Evolutionary conservation across 2,113 vertebrate species (phyloP), one percentile per base, ranked within the genome.

Genomic region (Perca schrenkii): DNA sequence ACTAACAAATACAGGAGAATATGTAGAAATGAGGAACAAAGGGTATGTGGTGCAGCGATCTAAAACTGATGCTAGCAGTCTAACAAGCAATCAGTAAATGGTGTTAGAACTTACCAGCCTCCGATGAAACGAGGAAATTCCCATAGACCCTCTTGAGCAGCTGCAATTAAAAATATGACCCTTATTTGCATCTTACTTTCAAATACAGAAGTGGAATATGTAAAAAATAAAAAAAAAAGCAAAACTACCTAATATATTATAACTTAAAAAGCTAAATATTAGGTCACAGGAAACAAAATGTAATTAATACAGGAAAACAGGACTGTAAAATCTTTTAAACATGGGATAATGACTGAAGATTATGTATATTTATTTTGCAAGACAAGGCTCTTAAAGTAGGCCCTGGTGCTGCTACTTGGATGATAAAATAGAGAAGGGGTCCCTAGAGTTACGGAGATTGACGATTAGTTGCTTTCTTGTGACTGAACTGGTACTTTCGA

Each of bases 131-230:
- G 92, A 99, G 93, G 94, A 95, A 98, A 77, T 85, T 96, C 82
- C 97, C 97, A 53, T 99, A 99, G 19, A 97, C 94, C 83, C 96
- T 96, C 93, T 98, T 99, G 94, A 99, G 93, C 76, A 98, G 94
- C 98, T 99, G 94, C 50, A 92, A 90, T 54, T 0, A 79, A 86
- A 85, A 77, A 79, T 0, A 72, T 2, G 0, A 71, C 7, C 0
- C 28, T 68, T 63, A 61, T 74, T 72, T 63, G 4, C 31, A 43
- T 61, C 1, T 1, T 8, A 1, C 47, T 25, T 86, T 63, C 16
- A 4, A 7, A 50, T 43, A 36, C 57, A 19, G n/a, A 6, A 52
- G 11, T 19, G 62, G 8, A 21, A 8, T 0, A 13, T 53, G 10
- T 17, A 2, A 21, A 8, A 3, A 17, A 60, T 2, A 31, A 16